Evolutionary conservation across 2,113 vertebrate genomes (phyloP), one percentile per base, ranked within the genome.

Genomic region (Megaleporinus macrocephalus): DNA sequence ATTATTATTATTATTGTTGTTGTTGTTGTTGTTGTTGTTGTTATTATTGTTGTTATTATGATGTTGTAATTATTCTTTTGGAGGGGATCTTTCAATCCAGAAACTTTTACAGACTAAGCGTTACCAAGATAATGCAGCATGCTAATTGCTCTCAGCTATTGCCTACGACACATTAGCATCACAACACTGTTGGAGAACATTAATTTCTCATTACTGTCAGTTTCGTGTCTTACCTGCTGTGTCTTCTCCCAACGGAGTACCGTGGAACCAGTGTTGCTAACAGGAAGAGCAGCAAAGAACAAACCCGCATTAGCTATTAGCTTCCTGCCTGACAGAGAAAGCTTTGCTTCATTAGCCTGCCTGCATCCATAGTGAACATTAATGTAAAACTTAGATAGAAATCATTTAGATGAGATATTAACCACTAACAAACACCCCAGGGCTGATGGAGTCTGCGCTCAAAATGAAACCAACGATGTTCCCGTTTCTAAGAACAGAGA

Each of bases 181-280:
- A 81, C 27, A 59, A 82, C 92, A 88, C 93, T 85, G 91, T 86
- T 87, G 90, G 92, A 94, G 83, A 87, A 91, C 92, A 93, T 94
- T 93, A 91, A 90, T 91, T 91, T 89, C 91, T 89, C 93, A 94
- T 94, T 94, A 94, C 82, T 85, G 85, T 89, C 84, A 86, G 86
- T 89, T 89, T 76, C 85, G 88, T 87, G 80, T 65, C 85, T 86
- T 89, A 91, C 91, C 92, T 93, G 91, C 91, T 91, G 93, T 81
- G 91, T 76, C 81, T 86, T 81, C 81, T 83, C 87, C 83, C 59
- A 66, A 70, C 79, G 86, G 82, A 88, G 86, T 36, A 88, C 36
- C 24, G 44, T n/a, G 61, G 41, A 30, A 36, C 71, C 63, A 20
- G 27, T 41, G 20, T 20, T 14, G 15, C 18, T 30, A 75, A 74